A percentile compares a stretch with the other conserved stretches of the same genome.
phyloP scores from a whole-genome alignment of 1,140 invertebrate species.

The Aethina tumida region DNA sequence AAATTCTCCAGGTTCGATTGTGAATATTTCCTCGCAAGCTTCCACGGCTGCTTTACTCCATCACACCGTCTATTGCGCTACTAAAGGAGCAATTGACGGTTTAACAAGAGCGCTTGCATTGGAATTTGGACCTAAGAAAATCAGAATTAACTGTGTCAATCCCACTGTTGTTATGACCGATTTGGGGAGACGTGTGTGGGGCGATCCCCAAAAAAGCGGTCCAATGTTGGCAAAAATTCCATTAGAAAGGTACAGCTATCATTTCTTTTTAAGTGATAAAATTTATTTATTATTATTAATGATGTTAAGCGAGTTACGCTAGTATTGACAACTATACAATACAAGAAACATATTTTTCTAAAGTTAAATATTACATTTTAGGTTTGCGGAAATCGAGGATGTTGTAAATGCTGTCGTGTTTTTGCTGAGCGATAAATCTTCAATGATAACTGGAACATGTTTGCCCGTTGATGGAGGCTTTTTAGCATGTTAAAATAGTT shows the following conservation, averaged over 20 bases:
- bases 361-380: too few relatives aligned
- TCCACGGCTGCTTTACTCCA: slow-evolving; percentile 55
- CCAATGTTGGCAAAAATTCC: slow-evolving; percentile 72
- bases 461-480: slow-evolving; percentile 59
- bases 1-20: slow-evolving; percentile 64
- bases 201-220: slow-evolving; percentile 59
- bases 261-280: too few relatives aligned
- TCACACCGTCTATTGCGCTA: slow-evolving; percentile 47
- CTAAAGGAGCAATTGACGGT: slow-evolving; percentile 57
- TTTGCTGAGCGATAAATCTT: slow-evolving; percentile 57
- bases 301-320: too few relatives aligned
- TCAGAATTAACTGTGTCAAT: slow-evolving; percentile 81
- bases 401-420: slow-evolving; percentile 74
- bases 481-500: slow-evolving; percentile 65
- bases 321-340: too few relatives aligned
- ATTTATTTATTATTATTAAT: too few relatives aligned
- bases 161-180: slow-evolving; percentile 84
- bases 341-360: too few relatives aligned
- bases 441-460: slow-evolving; percentile 6
- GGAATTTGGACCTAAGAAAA: slow-evolving; percentile 76
- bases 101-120: slow-evolving; percentile 67
- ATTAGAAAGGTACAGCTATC: slow-evolving; percentile 38
- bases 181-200: slow-evolving; percentile 76
- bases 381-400: slow-evolving; percentile 70
- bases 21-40: slow-evolving; percentile 84